Evolutionary conservation across 2,113 vertebrate species (phyloP).

Genomic region (Campylorhamphus procurvoides): DNA sequence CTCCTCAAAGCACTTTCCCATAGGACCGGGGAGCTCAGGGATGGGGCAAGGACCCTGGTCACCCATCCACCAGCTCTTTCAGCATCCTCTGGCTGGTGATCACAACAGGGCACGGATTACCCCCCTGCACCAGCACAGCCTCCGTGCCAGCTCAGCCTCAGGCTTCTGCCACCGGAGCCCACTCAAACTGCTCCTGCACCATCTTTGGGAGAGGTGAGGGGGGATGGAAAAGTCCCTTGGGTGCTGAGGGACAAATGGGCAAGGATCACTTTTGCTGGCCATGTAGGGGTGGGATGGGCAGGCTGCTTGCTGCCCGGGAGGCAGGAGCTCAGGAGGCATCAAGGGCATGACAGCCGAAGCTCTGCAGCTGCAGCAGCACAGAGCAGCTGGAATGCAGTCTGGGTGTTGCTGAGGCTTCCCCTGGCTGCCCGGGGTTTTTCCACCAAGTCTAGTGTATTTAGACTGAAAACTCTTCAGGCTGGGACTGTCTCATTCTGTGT

Average conservation of each 20-base stretch:
- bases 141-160: rapidly evolving
- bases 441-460: neutral
- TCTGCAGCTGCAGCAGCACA: neutral
- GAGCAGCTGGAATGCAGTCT: neutral
- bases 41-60: neutral
- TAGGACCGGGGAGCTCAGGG: rapidly evolving
- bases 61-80: neutral
- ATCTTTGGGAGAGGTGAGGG: neutral
- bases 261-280: rapidly evolving
- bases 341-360: neutral
- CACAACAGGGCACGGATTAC: rapidly evolving
- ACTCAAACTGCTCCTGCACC: neutral
- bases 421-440: neutral
- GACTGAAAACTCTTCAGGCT: neutral
- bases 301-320: neutral
- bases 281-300: neutral
- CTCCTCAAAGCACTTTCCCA: rapidly evolving
- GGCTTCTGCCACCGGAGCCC: neutral
- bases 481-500: neutral
- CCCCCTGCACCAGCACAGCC: neutral
- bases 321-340: neutral
- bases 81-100: neutral
- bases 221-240: rapidly evolving
- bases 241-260: neutral
- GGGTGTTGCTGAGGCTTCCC: neutral